phyloP scores from a whole-genome alignment of 2,113 vertebrate genomes.

The Dunckerocampus dactyliophorus region DNA sequence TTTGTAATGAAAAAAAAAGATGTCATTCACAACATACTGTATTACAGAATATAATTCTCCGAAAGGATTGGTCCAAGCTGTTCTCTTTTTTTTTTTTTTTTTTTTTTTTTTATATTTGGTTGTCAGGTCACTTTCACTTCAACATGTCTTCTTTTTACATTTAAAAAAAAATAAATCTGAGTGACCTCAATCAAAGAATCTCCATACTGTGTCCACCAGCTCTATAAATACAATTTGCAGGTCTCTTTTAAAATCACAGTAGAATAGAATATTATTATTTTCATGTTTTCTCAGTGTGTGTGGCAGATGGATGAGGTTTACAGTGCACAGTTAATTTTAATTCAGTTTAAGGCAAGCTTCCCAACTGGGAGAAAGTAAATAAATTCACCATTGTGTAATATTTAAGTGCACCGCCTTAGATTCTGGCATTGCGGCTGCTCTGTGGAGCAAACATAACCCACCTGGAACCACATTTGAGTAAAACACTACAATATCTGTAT shows the following conservation, averaged over 20 bases:
- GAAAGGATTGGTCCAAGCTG: constrained; percentile 92
- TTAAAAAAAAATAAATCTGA: constrained; percentile 73
- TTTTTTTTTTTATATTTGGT: constrained; percentile 65
- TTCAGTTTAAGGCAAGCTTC: constrained; percentile 27
- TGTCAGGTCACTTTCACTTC: constrained; percentile 89
- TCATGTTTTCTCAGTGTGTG: constrained; percentile 19
- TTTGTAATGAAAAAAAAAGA: background rate
- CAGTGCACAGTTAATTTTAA: constrained; percentile 9
- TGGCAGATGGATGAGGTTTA: constrained; percentile 47
- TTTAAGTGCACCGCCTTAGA: constrained; percentile 23
- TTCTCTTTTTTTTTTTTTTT: constrained; percentile 61
- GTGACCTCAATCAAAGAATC: constrained; percentile 94
- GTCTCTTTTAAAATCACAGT: constrained; percentile 11
- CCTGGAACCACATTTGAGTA: constrained; percentile 29
- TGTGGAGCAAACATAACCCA: constrained; percentile 27
- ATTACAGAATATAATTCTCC: constrained; percentile 63
- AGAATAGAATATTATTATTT: constrained; percentile 19
- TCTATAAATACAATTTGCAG: constrained; percentile 24
- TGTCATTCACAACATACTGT: background rate
- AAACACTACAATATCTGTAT: constrained; percentile 8
- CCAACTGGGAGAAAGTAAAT: constrained; percentile 14
- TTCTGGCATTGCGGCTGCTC: constrained; percentile 12
- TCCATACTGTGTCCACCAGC: constrained; percentile 96
- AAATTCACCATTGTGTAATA: constrained; percentile 14
- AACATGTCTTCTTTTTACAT: constrained; percentile 52